A percentile compares a stretch with the other conserved stretches of the same genome.
Evolutionary conservation across 2,113 vertebrate species (phyloP).

Genomic region (Ranitomeya variabilis): DNA sequence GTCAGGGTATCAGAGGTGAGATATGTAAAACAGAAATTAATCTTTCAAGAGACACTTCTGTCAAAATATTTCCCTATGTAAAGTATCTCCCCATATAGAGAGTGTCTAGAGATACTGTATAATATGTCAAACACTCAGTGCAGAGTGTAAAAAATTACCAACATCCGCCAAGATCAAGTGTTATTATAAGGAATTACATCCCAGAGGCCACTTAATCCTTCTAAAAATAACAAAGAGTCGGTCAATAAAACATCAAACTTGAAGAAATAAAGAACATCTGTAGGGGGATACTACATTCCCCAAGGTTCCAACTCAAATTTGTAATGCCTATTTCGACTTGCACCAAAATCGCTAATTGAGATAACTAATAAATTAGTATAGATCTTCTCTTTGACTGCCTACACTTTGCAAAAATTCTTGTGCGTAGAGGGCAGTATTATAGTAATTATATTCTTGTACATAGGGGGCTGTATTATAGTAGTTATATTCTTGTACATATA

Average conservation of each 20-base stretch:
- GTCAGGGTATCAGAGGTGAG: neutral
- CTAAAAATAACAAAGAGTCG: no score
- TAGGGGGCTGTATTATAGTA: neutral
- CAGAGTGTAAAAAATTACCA: neutral
- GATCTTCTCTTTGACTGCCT: no score
- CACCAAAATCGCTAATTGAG: no score
- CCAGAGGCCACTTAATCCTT: neutral
- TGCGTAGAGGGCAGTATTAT: neutral
- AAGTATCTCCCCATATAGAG: neutral
- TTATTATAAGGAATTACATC: neutral
- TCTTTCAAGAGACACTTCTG: no score
- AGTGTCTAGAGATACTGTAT: neutral
- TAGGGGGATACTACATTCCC: no score
- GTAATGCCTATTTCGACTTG: no score
- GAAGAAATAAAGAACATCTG: no score
- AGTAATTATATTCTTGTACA: neutral
- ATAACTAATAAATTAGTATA: no score
- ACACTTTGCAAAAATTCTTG: neutral
- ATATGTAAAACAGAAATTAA: no score
- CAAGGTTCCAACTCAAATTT: no score
- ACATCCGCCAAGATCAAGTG: neutral
- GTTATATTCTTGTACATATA: neutral
- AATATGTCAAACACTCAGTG: neutral
- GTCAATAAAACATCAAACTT: no score
- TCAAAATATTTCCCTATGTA: neutral